Percentiles rank a stretch among this genome's conserved stretches.
Evolutionary conservation across 2,888 invertebrate genomes (phyloP).

Genomic region (Eupsilia transversa): DNA sequence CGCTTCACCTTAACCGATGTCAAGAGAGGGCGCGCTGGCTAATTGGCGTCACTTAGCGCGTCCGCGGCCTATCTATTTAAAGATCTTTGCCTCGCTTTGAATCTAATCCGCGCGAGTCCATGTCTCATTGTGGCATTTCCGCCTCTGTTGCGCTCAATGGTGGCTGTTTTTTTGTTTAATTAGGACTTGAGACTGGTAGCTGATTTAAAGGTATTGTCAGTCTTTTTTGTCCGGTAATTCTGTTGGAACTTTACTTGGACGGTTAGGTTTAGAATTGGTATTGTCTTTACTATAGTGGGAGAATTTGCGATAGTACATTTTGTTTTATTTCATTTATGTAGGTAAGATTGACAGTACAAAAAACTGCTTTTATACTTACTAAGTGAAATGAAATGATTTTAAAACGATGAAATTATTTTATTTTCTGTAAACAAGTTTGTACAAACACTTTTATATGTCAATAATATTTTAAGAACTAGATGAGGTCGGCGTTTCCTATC

Average conservation of each 20-base stretch:
- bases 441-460: too few relatives aligned
- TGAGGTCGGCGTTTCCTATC: too few relatives aligned
- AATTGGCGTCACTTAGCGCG: constrained; percentile 81
- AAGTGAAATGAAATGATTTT: too few relatives aligned
- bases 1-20: constrained; percentile 70
- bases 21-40: constrained; percentile 72
- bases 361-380: not conserved
- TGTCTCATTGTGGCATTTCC: constrained; percentile 75
- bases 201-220: constrained; percentile 61
- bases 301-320: not conserved
- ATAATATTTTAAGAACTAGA: too few relatives aligned
- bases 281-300: not conserved
- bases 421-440: too few relatives aligned
- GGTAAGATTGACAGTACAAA: too few relatives aligned
- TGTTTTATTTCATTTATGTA: not conserved
- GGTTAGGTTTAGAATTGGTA: not conserved
- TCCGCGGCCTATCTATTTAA: constrained; percentile 78
- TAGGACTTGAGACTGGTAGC: constrained; percentile 56
- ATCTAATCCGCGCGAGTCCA: constrained; percentile 72
- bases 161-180: constrained; percentile 65
- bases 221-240: constrained; percentile 36
- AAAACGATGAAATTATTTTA: too few relatives aligned
- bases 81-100: constrained; percentile 73
- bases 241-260: constrained; percentile 21
- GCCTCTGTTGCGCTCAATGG: constrained; percentile 69